Evolutionary conservation across 2,113 vertebrate species (phyloP).

Genomic region (Sapayoa aenigma): DNA sequence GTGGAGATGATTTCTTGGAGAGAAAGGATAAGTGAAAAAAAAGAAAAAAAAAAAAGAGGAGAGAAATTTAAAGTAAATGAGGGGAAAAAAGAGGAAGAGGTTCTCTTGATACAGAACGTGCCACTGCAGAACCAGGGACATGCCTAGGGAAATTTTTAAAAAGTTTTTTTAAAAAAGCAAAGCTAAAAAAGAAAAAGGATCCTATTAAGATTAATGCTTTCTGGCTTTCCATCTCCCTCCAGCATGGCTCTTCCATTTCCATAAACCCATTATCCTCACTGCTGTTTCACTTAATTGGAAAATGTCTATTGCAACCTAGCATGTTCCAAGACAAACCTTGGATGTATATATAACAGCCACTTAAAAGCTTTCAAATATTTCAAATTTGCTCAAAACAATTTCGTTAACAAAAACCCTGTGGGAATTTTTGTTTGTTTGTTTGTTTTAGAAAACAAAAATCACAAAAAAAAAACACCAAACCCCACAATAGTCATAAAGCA

Average conservation of each 20-base stretch:
- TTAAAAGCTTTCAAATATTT: constrained; percentile 66
- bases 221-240: constrained; percentile 56
- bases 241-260: constrained; percentile 64
- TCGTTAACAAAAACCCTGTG: constrained; percentile 36
- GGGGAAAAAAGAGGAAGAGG: neutral
- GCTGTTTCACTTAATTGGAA: constrained; percentile 63
- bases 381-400: constrained; percentile 59
- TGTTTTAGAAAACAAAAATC: neutral
- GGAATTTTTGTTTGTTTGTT: neutral
- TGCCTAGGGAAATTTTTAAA: neutral
- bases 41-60: neutral
- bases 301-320: constrained; percentile 22
- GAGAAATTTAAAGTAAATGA: neutral
- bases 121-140: neutral
- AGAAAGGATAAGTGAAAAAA: neutral
- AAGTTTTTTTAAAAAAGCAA: constrained; percentile 37
- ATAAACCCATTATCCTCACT: constrained; percentile 66
- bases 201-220: constrained; percentile 68
- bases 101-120: neutral
- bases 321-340: constrained; percentile 36
- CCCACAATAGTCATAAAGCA: constrained; percentile 19
- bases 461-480: neutral
- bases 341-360: constrained; percentile 35
- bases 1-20: neutral
- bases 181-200: constrained; percentile 25